Evolutionary conservation across 1,140 invertebrate species (phyloP).

Genomic region (Drosophila simulans): DNA sequence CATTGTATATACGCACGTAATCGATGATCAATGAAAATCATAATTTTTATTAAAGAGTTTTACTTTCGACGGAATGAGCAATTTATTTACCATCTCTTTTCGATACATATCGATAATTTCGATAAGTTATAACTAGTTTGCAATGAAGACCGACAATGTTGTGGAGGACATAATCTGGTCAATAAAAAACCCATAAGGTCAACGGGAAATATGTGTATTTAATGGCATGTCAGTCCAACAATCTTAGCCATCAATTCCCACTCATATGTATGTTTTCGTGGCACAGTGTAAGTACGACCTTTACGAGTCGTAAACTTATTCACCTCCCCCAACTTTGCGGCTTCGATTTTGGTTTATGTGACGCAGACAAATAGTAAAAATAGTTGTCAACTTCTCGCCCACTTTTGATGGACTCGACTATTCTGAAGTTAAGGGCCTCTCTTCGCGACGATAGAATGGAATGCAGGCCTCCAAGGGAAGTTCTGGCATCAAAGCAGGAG

Average conservation of each 20-base stretch:
- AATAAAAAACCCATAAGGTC: background rate
- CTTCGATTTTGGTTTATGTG: constrained; percentile 29
- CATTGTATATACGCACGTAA: background rate
- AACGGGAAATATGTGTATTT: background rate
- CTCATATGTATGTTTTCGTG: background rate
- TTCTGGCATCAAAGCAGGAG: background rate
- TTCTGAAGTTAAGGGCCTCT: background rate
- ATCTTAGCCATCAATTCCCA: background rate
- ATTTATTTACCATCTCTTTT: background rate
- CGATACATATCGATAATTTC: background rate
- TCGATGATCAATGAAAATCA: background rate
- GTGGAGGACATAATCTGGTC: background rate
- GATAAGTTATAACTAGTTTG: background rate
- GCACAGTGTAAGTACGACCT: constrained; percentile 1
- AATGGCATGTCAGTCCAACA: background rate
- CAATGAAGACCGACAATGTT: background rate
- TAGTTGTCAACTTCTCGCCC: constrained; percentile 15
- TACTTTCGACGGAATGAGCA: background rate
- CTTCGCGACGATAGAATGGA: constrained; percentile 6
- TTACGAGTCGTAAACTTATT: constrained; percentile 1
- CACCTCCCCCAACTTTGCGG: constrained; percentile 7
- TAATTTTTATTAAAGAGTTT: background rate
- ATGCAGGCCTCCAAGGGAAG: constrained; percentile 6
- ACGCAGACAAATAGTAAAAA: constrained; percentile 14
- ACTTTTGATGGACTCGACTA: background rate